Evolutionary conservation across 2,797 vertebrate genomes (phyloP).

Genomic region (Myotis pilosus): DNA sequence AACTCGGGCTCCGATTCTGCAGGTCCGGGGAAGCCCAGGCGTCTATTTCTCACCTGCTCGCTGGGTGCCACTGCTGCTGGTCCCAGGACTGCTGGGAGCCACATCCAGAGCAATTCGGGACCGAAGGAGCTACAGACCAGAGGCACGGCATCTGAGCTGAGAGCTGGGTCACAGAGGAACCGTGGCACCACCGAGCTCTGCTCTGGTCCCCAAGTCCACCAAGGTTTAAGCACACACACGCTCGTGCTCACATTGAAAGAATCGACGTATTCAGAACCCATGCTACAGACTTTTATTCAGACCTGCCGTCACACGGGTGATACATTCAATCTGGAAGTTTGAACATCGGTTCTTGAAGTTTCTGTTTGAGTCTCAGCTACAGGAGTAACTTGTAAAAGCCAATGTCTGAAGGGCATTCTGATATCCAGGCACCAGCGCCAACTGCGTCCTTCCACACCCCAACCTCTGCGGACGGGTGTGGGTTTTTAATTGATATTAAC

Average conservation of each 20-base stretch:
- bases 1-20: not conserved
- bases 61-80: not conserved
- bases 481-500: not conserved
- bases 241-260: not conserved
- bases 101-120: not conserved
- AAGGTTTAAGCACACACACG: not conserved
- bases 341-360: constrained; percentile 67
- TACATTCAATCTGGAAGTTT: constrained; percentile 57
- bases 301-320: not conserved
- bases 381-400: constrained; percentile 45
- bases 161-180: not conserved
- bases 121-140: not conserved
- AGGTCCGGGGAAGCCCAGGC: not conserved
- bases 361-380: constrained; percentile 60
- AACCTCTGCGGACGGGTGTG: not conserved
- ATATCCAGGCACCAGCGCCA: not conserved
- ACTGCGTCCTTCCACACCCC: not conserved
- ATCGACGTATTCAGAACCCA: not conserved
- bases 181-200: not conserved
- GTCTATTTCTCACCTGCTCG: not conserved
- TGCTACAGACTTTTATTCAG: constrained; percentile 26
- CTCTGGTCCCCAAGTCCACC: not conserved
- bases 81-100: not conserved
- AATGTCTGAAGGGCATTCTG: not conserved
- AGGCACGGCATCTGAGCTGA: not conserved